Evolutionary conservation across 2,888 invertebrate genomes (phyloP).

Genomic region (Apantesis nais): DNA sequence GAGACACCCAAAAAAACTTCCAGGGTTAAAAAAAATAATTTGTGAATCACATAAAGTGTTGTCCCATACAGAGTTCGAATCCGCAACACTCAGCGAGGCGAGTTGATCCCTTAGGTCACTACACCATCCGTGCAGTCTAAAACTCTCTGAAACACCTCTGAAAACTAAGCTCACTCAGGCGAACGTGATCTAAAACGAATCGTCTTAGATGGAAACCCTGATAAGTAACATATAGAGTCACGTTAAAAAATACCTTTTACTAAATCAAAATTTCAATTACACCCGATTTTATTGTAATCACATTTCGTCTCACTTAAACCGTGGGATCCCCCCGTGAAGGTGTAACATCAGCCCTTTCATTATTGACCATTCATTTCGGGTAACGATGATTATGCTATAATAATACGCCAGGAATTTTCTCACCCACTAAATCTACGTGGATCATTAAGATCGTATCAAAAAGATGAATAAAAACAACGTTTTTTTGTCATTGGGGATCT

Average conservation of each 20-base stretch:
- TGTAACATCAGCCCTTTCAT: slow-evolving; percentile 61
- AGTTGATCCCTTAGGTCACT: too few relatives aligned
- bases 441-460: slow-evolving; percentile 38
- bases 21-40: too few relatives aligned
- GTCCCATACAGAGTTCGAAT: too few relatives aligned
- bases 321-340: slow-evolving; percentile 61
- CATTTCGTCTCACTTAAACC: slow-evolving; percentile 37
- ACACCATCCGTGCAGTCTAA: background rate
- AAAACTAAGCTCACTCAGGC: background rate
- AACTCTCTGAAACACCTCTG: background rate
- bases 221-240: background rate
- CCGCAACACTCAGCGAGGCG: too few relatives aligned
- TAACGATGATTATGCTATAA: slow-evolving; percentile 67
- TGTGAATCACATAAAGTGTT: too few relatives aligned
- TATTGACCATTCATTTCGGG: slow-evolving; percentile 52
- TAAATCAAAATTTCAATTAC: background rate
- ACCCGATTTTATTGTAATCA: slow-evolving; percentile 18
- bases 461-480: slow-evolving; percentile 22
- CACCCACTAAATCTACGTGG: slow-evolving; percentile 61
- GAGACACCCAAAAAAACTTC: too few relatives aligned
- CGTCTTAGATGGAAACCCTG: too few relatives aligned
- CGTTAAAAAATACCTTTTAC: background rate
- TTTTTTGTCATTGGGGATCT: slow-evolving; percentile 23
- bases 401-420: slow-evolving; percentile 61
- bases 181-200: too few relatives aligned